These are phyloP conservation scores for Rhagonycha lutea DNA, from an alignment of 2,888 invertebrate genomes.

Conservation along the genomic window DNA sequence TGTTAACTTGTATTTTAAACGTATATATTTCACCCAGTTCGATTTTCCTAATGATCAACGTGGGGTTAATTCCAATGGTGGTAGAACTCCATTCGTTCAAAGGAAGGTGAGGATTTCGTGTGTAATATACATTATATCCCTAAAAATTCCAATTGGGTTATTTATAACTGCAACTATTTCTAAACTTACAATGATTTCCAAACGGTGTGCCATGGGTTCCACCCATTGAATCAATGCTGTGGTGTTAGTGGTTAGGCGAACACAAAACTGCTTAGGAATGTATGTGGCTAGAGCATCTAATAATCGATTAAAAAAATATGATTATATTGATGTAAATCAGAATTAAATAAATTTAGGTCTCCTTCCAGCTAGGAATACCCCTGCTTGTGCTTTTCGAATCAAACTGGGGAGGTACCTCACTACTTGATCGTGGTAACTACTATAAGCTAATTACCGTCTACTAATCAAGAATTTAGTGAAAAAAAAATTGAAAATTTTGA, in stretches of 20 bases:
- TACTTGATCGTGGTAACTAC: too few species aligned
- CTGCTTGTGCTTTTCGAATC: too few species aligned
- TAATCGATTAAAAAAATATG: too few species aligned
- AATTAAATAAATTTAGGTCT: too few species aligned
- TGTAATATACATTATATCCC: conserved; percentile 94
- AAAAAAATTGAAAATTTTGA: too few species aligned
- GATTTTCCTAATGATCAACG: conserved; percentile 85
- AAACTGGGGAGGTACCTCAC: too few species aligned
- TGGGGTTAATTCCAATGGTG: conserved; percentile 83
- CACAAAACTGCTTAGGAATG: conserved; percentile 46
- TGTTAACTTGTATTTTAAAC: conserved; percentile 74
- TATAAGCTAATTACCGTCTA: too few species aligned
- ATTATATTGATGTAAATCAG: too few species aligned
- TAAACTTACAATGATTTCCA: conserved; percentile 83
- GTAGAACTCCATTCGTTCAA: conserved; percentile 85
- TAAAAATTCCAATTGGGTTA: conserved; percentile 49
- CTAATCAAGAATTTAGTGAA: too few species aligned
- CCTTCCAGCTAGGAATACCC: too few species aligned
- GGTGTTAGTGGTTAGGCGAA: conserved; percentile 84
- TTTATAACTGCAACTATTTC: background rate
- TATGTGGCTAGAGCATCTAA: background rate
- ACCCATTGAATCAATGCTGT: conserved; percentile 95
- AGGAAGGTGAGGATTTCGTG: conserved; percentile 77
- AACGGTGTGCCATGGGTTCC: conserved; percentile 91
- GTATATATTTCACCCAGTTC: conserved; percentile 89